A percentile compares a stretch with the other conserved stretches of the same genome.
Evolutionary conservation across 2,113 vertebrate species (phyloP).

Genomic region (Callocephalon fimbriatum): DNA sequence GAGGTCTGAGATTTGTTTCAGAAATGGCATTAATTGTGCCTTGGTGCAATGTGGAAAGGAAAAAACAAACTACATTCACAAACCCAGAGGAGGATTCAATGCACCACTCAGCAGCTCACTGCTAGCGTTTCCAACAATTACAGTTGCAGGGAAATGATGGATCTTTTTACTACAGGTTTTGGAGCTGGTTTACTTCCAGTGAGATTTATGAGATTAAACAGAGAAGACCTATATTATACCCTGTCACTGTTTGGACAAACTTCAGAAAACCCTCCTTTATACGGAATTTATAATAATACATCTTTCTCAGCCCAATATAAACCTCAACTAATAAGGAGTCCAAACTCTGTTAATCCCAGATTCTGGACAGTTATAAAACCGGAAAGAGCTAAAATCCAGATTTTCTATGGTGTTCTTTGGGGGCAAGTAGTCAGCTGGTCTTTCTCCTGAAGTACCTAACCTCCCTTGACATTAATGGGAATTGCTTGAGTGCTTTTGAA

Average conservation of each 20-base stretch:
- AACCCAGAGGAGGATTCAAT: constrained; percentile 22
- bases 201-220: constrained; percentile 60
- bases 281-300: background rate
- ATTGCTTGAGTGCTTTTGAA: background rate
- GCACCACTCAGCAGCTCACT: constrained; percentile 3
- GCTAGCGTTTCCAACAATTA: constrained; percentile 42
- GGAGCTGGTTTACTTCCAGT: constrained; percentile 50
- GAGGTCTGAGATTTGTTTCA: constrained; percentile 20
- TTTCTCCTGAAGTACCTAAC: background rate
- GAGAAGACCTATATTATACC: constrained; percentile 25
- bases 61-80: constrained; percentile 33
- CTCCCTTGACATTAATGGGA: background rate
- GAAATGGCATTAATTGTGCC: constrained; percentile 30
- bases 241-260: background rate
- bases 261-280: background rate
- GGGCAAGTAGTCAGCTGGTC: background rate
- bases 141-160: constrained; percentile 52
- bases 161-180: constrained; percentile 63
- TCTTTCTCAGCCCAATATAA: background rate
- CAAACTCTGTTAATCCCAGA: background rate
- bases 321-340: background rate
- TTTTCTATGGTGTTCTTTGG: background rate
- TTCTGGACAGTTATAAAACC: background rate
- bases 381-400: background rate
- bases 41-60: background rate